These are phyloP conservation scores for Blomia tropicalis DNA, from an alignment of 2,888 invertebrate species.

Conservation along the genomic window DNA sequence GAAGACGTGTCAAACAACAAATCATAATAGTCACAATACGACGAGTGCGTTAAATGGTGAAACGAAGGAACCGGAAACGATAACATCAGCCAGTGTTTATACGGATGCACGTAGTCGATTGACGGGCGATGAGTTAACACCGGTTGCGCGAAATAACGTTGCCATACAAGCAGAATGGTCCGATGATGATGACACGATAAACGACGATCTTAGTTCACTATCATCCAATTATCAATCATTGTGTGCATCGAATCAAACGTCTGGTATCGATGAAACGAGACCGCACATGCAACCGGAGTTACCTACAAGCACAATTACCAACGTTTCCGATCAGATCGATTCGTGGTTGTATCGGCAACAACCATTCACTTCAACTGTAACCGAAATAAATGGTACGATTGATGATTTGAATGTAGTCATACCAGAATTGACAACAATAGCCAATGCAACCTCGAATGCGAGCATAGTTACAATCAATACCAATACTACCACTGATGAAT, in stretches of 20 bases:
- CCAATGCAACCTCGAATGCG: background rate
- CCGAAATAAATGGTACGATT: background rate
- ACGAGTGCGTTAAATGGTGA: background rate
- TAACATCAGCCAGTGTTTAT: background rate
- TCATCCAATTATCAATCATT: conserved; percentile 7
- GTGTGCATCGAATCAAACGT: background rate
- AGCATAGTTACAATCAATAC: background rate
- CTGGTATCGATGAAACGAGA: background rate
- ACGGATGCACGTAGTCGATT: conserved; percentile 6
- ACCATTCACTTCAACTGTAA: background rate
- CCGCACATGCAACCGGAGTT: background rate
- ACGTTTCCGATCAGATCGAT: background rate
- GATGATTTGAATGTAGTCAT: background rate
- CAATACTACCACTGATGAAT: background rate
- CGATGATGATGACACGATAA: conserved; percentile 19
- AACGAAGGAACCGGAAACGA: background rate
- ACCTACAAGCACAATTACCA: background rate
- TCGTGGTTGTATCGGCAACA: conserved; percentile 13
- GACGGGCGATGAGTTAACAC: background rate
- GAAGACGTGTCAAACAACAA: too few species aligned
- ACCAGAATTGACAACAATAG: background rate
- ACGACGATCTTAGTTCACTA: conserved; percentile 20
- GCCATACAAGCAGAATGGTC: background rate
- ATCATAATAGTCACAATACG: too few species aligned
- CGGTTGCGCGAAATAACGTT: background rate